Conservation (phyloP, 2,888 invertebrate species). For the Gymnosoma rotundatum region DNA sequence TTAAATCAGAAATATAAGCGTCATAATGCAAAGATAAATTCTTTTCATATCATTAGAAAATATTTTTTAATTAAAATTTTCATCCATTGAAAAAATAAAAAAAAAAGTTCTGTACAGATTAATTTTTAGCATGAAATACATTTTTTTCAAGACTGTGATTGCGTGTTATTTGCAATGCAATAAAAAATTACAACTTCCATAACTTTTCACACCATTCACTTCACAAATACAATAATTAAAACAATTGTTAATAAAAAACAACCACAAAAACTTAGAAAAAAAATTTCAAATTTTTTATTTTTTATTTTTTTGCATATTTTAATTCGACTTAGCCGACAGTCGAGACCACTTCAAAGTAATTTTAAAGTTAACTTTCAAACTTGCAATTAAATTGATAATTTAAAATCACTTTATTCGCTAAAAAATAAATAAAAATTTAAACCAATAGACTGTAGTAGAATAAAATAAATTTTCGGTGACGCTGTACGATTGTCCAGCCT, state of each 20-base stretch:
- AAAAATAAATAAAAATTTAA: no score
- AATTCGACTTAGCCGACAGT: not conserved
- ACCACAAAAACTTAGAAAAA: not conserved
- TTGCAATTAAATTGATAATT: no score
- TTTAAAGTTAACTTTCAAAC: no score
- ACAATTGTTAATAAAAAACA: conserved; percentile 35
- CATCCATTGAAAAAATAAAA: not conserved
- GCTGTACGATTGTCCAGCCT: no score
- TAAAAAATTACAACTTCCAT: conserved; percentile 67
- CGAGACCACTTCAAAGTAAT: not conserved
- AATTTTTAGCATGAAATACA: conserved; percentile 19
- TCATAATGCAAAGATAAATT: not conserved
- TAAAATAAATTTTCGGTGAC: no score
- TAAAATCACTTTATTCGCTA: no score
- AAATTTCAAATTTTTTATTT: not conserved
- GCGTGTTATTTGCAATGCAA: conserved; percentile 61
- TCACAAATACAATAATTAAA: conserved; percentile 68
- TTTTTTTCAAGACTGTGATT: conserved; percentile 34
- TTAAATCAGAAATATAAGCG: not conserved
- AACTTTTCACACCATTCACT: conserved; percentile 70
- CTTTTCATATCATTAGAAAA: not conserved
- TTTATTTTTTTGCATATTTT: not conserved
- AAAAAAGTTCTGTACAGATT: not conserved
- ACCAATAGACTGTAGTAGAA: no score
- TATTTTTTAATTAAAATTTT: not conserved